phyloP scores from a whole-genome alignment of 2,113 vertebrate genomes.

The Nanorana parkeri region DNA sequence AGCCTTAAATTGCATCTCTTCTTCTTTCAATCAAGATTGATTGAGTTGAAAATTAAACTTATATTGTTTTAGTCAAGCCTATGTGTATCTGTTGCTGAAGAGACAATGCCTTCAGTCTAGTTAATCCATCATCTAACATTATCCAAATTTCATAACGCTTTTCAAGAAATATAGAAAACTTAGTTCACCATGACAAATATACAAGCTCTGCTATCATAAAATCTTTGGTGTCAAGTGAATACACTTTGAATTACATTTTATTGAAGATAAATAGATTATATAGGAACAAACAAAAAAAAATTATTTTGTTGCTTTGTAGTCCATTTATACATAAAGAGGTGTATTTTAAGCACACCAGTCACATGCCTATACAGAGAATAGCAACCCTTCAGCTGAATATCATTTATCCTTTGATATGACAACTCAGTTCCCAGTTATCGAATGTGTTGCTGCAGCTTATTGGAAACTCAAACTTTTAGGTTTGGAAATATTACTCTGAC shows the following conservation, averaged over 20 bases:
- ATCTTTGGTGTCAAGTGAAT: slow-evolving; percentile 6
- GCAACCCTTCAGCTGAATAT: too few relatives aligned
- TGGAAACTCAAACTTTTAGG: too few relatives aligned
- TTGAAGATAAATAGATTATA: too few relatives aligned
- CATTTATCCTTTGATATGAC: too few relatives aligned
- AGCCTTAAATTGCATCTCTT: background rate
- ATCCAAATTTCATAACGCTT: slow-evolving; percentile 27
- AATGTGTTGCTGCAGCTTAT: background rate
- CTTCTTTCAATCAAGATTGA: slow-evolving; percentile 38
- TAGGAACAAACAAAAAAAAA: too few relatives aligned
- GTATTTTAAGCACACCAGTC: too few relatives aligned
- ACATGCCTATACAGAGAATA: too few relatives aligned
- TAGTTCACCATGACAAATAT: slow-evolving; percentile 10
- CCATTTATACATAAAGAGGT: too few relatives aligned
- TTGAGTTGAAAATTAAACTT: slow-evolving; percentile 26
- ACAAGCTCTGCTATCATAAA: background rate
- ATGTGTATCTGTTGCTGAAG: slow-evolving; percentile 1
- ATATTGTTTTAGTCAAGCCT: slow-evolving; percentile 30
- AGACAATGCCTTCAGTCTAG: slow-evolving; percentile 30
- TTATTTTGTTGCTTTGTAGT: too few relatives aligned
- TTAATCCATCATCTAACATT: slow-evolving; percentile 49
- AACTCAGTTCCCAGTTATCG: background rate
- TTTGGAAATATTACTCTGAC: too few relatives aligned
- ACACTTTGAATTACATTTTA: background rate
- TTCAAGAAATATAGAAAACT: slow-evolving; percentile 19